Evolutionary conservation across 1,140 invertebrate genomes (phyloP).

Genomic region (Dreissena rostriformis): DNA sequence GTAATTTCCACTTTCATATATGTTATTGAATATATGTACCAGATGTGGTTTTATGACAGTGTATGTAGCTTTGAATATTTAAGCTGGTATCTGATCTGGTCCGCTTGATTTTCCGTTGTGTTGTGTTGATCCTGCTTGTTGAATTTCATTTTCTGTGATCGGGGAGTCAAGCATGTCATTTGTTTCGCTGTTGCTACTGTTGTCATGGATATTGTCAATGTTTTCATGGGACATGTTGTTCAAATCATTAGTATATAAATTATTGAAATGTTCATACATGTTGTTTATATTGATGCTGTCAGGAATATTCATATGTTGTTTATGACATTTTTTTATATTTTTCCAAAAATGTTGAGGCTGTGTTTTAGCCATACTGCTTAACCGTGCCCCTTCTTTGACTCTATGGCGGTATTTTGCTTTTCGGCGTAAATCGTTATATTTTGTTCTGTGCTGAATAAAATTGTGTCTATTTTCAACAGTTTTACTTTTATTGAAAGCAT

Average conservation of each 20-base stretch:
- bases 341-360: conserved; percentile 3
- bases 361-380: conserved; percentile 4
- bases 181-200: not conserved
- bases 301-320: not conserved
- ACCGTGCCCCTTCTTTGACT: not conserved
- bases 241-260: not conserved
- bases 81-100: not conserved
- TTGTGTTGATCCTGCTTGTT: conserved; percentile 8
- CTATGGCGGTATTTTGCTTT: too few relatives aligned
- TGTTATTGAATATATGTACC: not conserved
- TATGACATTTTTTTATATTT: not conserved
- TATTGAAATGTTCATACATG: conserved; percentile 6
- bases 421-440: not conserved
- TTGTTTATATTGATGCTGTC: not conserved
- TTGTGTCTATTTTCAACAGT: not conserved
- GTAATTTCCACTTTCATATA: conserved; percentile 13
- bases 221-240: not conserved
- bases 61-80: conserved; percentile 4
- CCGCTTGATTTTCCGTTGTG: conserved; percentile 5
- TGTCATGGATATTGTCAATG: not conserved
- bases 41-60: not conserved
- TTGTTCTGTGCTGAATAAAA: not conserved
- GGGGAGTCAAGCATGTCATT: not conserved
- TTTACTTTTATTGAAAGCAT: not conserved
- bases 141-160: not conserved